Conservation (phyloP, 1,140 invertebrate species). For the Drosophila orosa region DNA sequence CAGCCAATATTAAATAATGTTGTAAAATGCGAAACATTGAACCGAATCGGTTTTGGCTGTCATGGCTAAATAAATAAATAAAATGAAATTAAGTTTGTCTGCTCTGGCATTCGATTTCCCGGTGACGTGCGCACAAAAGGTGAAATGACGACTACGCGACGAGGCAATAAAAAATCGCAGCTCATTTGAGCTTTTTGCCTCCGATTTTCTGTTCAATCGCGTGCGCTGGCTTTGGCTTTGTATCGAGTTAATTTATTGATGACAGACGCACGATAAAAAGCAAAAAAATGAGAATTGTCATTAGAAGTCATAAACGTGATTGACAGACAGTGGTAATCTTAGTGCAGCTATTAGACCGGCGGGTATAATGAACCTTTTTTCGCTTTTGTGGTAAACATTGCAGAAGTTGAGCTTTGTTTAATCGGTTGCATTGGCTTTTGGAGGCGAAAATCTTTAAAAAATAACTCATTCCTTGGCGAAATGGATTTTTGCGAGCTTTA, state of each 20-base stretch:
- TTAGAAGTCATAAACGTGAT: slow-evolving; percentile 81
- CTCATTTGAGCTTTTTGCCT: slow-evolving; percentile 73
- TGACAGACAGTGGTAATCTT: slow-evolving; percentile 54
- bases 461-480: background rate
- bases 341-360: slow-evolving; percentile 48
- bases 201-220: slow-evolving; percentile 70
- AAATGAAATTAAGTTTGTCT: slow-evolving; percentile 75
- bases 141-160: slow-evolving; percentile 62
- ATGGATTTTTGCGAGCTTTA: background rate
- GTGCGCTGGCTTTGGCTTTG: slow-evolving; percentile 68
- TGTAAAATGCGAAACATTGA: slow-evolving; percentile 77
- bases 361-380: slow-evolving; percentile 62
- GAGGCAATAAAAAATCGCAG: slow-evolving; percentile 75
- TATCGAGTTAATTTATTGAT: slow-evolving; percentile 83
- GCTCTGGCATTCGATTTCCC: slow-evolving; percentile 55
- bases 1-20: slow-evolving; percentile 82
- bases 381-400: slow-evolving; percentile 12
- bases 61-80: slow-evolving; percentile 76
- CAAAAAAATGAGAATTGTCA: slow-evolving; percentile 76
- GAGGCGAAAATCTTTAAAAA: background rate
- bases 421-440: slow-evolving; percentile 5
- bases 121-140: slow-evolving; percentile 72
- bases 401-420: slow-evolving; percentile 30
- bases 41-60: slow-evolving; percentile 60
- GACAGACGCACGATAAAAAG: slow-evolving; percentile 80